Evolutionary conservation across 2,113 vertebrate species (phyloP).

Genomic region (Craseonycteris thonglongyai): DNA sequence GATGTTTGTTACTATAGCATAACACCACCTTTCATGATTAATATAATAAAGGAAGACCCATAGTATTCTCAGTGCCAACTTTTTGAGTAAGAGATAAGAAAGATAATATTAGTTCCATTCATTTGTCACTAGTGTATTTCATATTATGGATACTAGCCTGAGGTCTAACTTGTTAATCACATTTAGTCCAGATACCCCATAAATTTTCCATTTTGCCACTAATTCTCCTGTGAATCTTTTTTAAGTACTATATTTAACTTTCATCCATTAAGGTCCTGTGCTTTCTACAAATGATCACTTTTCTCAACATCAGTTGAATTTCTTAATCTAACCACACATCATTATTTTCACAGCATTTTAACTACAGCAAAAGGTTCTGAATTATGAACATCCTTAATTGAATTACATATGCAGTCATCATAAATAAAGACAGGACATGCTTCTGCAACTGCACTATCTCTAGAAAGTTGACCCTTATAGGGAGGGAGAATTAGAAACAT

Average conservation of each 20-base stretch:
- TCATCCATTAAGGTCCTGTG: neutral
- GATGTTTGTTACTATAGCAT: neutral
- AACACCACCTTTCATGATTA: neutral
- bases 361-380: slow-evolving; percentile 25
- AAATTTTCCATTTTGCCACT: slow-evolving; percentile 46
- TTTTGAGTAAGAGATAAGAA: slow-evolving; percentile 36
- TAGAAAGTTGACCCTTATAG: neutral
- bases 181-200: slow-evolving; percentile 45
- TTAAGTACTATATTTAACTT: slow-evolving; percentile 47
- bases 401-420: neutral
- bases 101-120: slow-evolving; percentile 16
- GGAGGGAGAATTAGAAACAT: neutral
- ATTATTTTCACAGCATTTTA: slow-evolving; percentile 38
- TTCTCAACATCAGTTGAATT: slow-evolving; percentile 7
- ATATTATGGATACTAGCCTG: slow-evolving; percentile 21
- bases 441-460: neutral
- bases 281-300: slow-evolving; percentile 34
- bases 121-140: slow-evolving; percentile 31
- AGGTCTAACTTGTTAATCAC: slow-evolving; percentile 55
- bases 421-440: neutral
- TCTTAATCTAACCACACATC: slow-evolving; percentile 13
- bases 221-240: slow-evolving; percentile 32
- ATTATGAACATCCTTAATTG: slow-evolving; percentile 14
- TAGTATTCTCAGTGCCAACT: neutral
- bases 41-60: neutral